phyloP scores from a whole-genome alignment of 1,140 invertebrate species.

The Neomicropteryx cornuta region DNA sequence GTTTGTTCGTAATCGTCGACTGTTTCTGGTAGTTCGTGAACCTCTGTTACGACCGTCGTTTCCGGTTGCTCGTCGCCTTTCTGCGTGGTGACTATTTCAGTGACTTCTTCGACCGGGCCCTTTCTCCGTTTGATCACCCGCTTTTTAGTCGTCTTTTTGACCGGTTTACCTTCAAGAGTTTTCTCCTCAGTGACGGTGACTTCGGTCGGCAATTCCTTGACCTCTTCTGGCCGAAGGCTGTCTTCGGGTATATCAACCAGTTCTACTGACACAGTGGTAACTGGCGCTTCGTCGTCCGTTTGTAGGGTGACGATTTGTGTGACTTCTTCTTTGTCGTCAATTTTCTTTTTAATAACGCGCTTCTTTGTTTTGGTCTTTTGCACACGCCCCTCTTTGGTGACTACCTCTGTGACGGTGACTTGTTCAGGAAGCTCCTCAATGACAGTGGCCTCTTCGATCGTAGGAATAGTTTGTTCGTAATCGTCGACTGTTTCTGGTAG shows the following conservation, averaged over 20 bases:
- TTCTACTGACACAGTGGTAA: constrained; percentile 21
- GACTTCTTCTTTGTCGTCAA: constrained; percentile 27
- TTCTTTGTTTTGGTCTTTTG: constrained; percentile 27
- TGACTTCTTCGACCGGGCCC: constrained; percentile 17
- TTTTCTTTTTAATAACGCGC: constrained; percentile 26
- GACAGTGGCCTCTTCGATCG: no score
- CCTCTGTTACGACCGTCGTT: constrained; percentile 9
- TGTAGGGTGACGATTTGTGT: constrained; percentile 32
- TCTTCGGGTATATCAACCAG: constrained; percentile 18
- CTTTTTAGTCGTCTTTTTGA: constrained; percentile 19
- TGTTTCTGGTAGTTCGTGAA: no score
- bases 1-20: constrained; percentile 7
- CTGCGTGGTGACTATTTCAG: constrained; percentile 16
- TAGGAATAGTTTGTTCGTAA: no score
- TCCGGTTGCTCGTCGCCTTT: constrained; percentile 18
- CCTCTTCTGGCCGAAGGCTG: no score
- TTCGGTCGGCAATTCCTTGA: no score
- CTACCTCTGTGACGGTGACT: no score
- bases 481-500: no score
- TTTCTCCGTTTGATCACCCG: constrained; percentile 17
- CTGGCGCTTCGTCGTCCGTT: constrained; percentile 27
- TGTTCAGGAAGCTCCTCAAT: no score
- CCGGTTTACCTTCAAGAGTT: constrained; percentile 18
- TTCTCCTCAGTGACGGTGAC: constrained; percentile 9
- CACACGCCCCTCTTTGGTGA: constrained; percentile 13